These are phyloP conservation scores for Mus minutoides DNA, from an alignment of 2,797 vertebrate species.

Conservation along the genomic window DNA sequence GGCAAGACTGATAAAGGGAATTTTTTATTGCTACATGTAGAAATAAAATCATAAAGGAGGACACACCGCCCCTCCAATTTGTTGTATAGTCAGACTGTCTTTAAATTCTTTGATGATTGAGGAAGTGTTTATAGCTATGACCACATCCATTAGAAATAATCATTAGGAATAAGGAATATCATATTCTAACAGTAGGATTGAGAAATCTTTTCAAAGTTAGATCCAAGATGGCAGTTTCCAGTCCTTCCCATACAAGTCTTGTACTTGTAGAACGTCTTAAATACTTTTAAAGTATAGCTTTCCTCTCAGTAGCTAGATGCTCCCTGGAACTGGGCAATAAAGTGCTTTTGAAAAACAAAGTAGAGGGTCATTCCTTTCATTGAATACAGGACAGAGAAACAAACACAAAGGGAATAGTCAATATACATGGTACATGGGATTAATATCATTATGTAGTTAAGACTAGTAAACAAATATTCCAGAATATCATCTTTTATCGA, in stretches of 20 bases:
- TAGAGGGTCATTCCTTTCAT: neutral
- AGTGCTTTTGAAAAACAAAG: neutral
- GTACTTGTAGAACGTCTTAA: slow-evolving; percentile 16
- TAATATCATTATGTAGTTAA: neutral
- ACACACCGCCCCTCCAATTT: neutral
- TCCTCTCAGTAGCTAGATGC: neutral
- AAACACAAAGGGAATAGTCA: neutral
- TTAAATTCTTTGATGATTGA: slow-evolving; percentile 38
- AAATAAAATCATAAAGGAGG: neutral
- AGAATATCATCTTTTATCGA: neutral
- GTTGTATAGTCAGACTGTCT: neutral
- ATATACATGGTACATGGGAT: neutral
- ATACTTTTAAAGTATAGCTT: neutral
- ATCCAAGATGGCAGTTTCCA: slow-evolving; percentile 11
- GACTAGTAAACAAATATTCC: neutral
- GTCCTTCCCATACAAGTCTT: neutral
- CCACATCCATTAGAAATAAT: slow-evolving; percentile 14
- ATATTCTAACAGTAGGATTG: neutral
- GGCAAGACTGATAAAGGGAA: neutral
- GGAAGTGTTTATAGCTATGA: neutral
- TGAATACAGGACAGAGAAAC: neutral
- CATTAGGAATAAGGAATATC: slow-evolving; percentile 10
- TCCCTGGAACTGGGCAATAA: neutral
- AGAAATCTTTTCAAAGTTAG: slow-evolving; percentile 22
- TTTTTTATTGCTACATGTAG: neutral